Evolutionary conservation across 2,113 vertebrate species (phyloP).

Genomic region (Phyllostomus discolor): DNA sequence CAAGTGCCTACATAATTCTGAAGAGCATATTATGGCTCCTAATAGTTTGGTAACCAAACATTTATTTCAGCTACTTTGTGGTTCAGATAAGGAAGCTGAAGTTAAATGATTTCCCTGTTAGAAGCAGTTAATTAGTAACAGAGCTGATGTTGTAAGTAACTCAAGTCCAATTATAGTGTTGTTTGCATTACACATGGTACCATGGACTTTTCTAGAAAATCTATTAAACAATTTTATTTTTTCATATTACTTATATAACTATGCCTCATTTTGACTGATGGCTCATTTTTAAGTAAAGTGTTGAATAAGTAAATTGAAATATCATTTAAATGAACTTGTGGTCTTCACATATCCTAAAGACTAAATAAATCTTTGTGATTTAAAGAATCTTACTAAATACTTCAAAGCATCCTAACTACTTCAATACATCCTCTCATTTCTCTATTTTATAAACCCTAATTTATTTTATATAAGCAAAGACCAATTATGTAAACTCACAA

Average conservation of each 20-base stretch:
- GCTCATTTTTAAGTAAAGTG: not conserved
- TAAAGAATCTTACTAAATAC: not conserved
- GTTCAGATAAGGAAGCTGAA: not conserved
- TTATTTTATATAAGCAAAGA: not conserved
- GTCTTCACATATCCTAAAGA: not conserved
- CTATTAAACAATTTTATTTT: not conserved
- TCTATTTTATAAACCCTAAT: not conserved
- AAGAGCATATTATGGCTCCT: not conserved
- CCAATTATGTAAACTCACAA: not conserved
- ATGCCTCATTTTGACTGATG: not conserved
- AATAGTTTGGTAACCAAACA: not conserved
- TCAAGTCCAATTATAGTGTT: not conserved
- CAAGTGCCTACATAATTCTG: not conserved
- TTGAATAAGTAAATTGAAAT: not conserved
- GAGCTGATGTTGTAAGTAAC: not conserved
- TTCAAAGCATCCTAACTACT: not conserved
- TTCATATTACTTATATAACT: not conserved
- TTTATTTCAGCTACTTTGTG: not conserved
- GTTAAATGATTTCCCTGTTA: not conserved
- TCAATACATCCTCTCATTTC: not conserved
- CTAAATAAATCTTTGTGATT: not conserved
- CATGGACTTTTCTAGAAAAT: not conserved
- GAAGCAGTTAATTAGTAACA: not conserved
- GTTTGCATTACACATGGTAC: not conserved
- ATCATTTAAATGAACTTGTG: constrained; percentile 13